Evolutionary conservation across 1,140 invertebrate genomes (phyloP).

Genomic region (Aphelenchoides fujianensis): DNA sequence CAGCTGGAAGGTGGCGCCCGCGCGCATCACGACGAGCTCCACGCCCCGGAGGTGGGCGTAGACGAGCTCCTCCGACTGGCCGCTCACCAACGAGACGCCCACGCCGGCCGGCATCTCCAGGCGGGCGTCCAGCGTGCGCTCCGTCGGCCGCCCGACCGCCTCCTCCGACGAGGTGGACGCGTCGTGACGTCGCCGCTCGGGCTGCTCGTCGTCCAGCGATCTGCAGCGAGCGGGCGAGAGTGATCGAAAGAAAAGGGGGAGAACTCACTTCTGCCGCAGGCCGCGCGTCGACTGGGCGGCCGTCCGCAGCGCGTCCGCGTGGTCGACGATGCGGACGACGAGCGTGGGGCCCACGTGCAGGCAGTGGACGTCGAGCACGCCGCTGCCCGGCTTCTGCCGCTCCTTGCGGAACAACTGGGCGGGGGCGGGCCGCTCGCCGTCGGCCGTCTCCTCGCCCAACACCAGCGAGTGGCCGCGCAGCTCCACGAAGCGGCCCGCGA

Average conservation of each 20-base stretch:
- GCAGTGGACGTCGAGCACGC: conserved; percentile 77
- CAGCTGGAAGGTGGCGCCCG: conserved; percentile 69
- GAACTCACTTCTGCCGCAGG: no score
- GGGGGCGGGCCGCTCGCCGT: conserved; percentile 66
- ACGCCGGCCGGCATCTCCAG: conserved; percentile 69
- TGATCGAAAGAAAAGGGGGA: background rate
- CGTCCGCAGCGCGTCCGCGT: conserved; percentile 22
- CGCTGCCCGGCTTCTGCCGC: conserved; percentile 82
- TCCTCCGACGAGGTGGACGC: conserved; percentile 9
- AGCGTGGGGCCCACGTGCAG: conserved; percentile 86
- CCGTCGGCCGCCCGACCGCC: background rate
- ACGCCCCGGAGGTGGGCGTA: conserved; percentile 69
- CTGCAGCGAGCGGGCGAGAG: background rate
- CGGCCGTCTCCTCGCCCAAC: conserved; percentile 65
- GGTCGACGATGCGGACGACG: conserved; percentile 62
- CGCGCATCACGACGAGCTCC: conserved; percentile 70
- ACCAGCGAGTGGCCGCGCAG: conserved; percentile 16
- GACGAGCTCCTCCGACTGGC: conserved; percentile 76
- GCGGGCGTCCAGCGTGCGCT: background rate
- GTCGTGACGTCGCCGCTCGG: background rate
- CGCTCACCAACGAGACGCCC: conserved; percentile 78
- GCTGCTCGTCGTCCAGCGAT: background rate
- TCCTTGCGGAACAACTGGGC: conserved; percentile 40
- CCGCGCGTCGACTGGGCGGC: background rate
- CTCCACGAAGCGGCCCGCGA: conserved; percentile 84